Percentiles rank a stretch among this genome's conserved stretches.
Evolutionary conservation across 2,113 vertebrate genomes (phyloP).

Genomic region (Calyptomena viridis): DNA sequence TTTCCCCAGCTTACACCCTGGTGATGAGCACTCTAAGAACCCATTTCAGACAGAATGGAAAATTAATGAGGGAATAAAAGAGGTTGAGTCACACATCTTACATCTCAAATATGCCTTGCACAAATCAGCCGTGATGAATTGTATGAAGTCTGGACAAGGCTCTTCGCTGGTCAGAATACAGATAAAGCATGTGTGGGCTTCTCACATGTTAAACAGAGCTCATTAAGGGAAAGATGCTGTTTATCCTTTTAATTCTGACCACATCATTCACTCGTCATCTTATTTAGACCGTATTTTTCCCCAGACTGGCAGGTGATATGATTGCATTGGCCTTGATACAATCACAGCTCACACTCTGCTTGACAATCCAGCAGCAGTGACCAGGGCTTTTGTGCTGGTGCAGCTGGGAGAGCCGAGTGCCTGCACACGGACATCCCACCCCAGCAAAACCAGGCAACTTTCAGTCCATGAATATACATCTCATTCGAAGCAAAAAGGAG

Average conservation of each 20-base stretch:
- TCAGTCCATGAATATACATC: slow-evolving; percentile 28
- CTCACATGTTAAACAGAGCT: slow-evolving; percentile 43
- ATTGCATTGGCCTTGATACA: slow-evolving; percentile 8
- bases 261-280: slow-evolving; percentile 8
- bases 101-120: slow-evolving; percentile 38
- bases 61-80: slow-evolving; percentile 64
- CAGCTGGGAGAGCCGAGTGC: slow-evolving; percentile 24
- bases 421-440: not conserved
- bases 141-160: slow-evolving; percentile 30
- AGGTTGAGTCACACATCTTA: slow-evolving; percentile 58
- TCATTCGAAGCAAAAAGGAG: not conserved
- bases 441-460: slow-evolving; percentile 6
- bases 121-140: slow-evolving; percentile 33
- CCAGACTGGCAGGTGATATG: slow-evolving; percentile 40
- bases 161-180: slow-evolving; percentile 46
- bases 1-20: not conserved
- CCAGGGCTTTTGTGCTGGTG: slow-evolving; percentile 29
- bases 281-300: slow-evolving; percentile 23
- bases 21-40: slow-evolving; percentile 9
- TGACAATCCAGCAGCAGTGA: not conserved
- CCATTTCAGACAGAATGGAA: slow-evolving; percentile 56
- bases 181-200: slow-evolving; percentile 37
- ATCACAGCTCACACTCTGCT: not conserved
- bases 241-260: slow-evolving; percentile 48
- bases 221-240: not conserved